Base-by-base conservation (phyloP, 2,888 invertebrate species). In the Drosophila nigritarsus region DNA sequence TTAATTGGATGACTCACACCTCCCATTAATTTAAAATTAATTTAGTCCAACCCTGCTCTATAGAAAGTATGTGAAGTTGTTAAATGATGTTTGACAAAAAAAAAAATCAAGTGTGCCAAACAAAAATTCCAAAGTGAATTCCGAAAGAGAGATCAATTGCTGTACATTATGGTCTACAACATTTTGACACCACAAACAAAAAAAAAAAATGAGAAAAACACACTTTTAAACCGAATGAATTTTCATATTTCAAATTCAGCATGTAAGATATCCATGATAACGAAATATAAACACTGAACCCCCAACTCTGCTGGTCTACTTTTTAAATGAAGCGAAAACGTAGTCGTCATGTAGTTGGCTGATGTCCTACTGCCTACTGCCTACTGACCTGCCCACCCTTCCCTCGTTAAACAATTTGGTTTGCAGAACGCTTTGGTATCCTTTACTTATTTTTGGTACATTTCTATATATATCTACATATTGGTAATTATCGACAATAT, bases 21-120 rank as follows among this genome's bases (percentile, higher is more conserved):
- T 82, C 80, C 75, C 68, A 90, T 80, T 87, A 85, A 83, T 88
- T 83, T 85, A 82, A 88, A 75, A 83, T 74, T 80, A 89, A 87
- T 80, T 83, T 86, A 86, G 86, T 82, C 86, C 83, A 86, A 88
- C 90, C 87, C 87, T 90, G 87, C 90, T 45, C 45, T 87, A 81
- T 83, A 81, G 78, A 90, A 89, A 82, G 76, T 88, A 89, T 83
- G 75, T 83, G 80, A 84, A 90, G 79, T 89, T 89, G 75, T 81
- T 83, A 80, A 70, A 88, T 78, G 70, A 88, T 78, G 70, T 77
- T 78, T 90, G 74, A 81, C 70, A 6, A 24, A 27, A 30, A 51
- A 50, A 20, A 32, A 9, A 32, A 11, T 24, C 77, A 66, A 73
- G 81, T 81, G 87, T 77, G 74, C 74, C 86, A 69, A 85, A 73